A percentile compares a stretch with the other conserved stretches of the same genome.
phyloP scores from a whole-genome alignment of 2,888 invertebrate genomes.

The Carcina quercana region DNA sequence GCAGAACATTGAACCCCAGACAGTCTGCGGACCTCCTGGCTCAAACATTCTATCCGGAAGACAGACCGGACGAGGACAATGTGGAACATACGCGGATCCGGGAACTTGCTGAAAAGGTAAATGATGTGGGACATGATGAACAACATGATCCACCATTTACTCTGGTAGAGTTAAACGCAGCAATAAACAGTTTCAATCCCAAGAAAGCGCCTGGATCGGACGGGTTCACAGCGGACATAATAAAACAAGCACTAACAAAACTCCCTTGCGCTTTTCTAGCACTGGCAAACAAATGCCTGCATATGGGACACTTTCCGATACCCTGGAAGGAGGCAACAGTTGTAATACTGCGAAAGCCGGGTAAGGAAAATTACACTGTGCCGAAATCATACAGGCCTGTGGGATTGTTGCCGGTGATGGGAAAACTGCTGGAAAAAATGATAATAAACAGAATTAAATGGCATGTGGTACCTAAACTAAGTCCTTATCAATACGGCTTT shows the following conservation, averaged over 20 bases:
- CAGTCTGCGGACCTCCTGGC: slow-evolving; percentile 6
- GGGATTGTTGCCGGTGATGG: slow-evolving; percentile 11
- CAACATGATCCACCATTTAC: slow-evolving; percentile 13
- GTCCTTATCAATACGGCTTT: slow-evolving; percentile 14
- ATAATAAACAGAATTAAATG: slow-evolving; percentile 6
- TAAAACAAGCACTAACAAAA: slow-evolving; percentile 1
- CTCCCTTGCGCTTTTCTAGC: too few species aligned
- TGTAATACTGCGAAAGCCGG: slow-evolving; percentile 8
- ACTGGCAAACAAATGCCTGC: too few species aligned
- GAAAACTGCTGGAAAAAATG: slow-evolving; percentile 14
- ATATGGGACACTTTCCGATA: slow-evolving; percentile 10
- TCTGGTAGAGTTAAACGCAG: background rate
- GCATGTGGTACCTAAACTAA: slow-evolving; percentile 4
- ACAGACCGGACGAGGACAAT: slow-evolving; percentile 1
- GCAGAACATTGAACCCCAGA: background rate
- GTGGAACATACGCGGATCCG: slow-evolving; percentile 2
- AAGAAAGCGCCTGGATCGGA: slow-evolving; percentile 12
- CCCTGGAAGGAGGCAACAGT: slow-evolving; percentile 12
- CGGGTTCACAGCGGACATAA: slow-evolving; percentile 9
- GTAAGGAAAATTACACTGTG: slow-evolving; percentile 4
- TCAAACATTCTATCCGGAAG: slow-evolving; percentile 6
- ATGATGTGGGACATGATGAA: background rate
- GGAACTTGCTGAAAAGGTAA: background rate
- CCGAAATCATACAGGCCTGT: slow-evolving; percentile 13
- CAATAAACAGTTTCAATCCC: slow-evolving; percentile 7